Evolutionary conservation across 1,140 invertebrate species (phyloP), one percentile per base, ranked within the genome.

Genomic region (Drosophila orosa): DNA sequence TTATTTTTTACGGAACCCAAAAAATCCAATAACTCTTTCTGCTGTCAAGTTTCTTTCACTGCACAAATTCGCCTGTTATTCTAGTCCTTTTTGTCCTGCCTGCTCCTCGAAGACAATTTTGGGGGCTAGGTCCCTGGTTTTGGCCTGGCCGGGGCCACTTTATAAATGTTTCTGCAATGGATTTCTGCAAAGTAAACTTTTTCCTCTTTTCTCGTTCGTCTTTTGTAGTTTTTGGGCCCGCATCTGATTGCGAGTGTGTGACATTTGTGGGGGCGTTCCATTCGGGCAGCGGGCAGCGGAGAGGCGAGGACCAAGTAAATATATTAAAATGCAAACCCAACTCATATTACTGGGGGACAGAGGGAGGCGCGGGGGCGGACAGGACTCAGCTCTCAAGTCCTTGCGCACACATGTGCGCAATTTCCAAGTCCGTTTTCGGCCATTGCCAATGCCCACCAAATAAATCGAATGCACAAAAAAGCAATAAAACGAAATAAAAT

Each of bases 251-350:
- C 65, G 69, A 87, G 83, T 87, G 78, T 86, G 83, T 87, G 83
- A 87, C 81, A 86, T 54, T 77, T 85, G 73, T 60, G 73, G 47
- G 48, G 72, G 77, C 35, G 55, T 52, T 33, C 13, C 35, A 35
- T 12, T 12, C 0, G 35, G 5, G 29, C 24, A 27, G n/a, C 15
- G 42, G 15, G 33, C 33, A 33, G 24, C 5, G 25, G 24, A 5
- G 44, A 9, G 3, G 3, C n/a, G 19, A 52, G 25, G 24, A 47
- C 42, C 37, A 59, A 54, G 68, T 81, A 87, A 84, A 89, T 84
- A 89, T 89, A 89, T 89, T 89, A 89, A 89, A 89, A 89, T 89
- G 85, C 84, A 89, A 89, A 89, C 84, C 84, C 85, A 84, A 89
- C 84, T 89, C 84, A 89, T 89, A 89, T 89, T 80, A 89, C 85